Evolutionary conservation across 2,888 invertebrate species (phyloP).

Genomic region (Drosophila leonis): DNA sequence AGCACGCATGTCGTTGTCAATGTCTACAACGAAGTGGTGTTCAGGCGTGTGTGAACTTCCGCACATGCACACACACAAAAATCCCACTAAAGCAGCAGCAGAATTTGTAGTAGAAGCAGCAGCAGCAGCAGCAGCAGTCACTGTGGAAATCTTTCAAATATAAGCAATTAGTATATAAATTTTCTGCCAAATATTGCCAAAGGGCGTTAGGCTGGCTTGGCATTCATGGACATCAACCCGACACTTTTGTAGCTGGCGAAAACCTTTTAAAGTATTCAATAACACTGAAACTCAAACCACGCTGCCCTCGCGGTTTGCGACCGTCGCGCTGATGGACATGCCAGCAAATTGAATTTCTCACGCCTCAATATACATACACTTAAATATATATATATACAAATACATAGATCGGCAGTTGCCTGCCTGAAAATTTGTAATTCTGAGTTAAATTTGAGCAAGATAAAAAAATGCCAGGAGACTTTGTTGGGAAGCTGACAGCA

Average conservation of each 20-base stretch:
- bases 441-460: slow-evolving; percentile 19
- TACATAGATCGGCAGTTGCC: slow-evolving; percentile 15
- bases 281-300: slow-evolving; percentile 68
- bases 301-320: slow-evolving; percentile 13
- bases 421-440: slow-evolving; percentile 37
- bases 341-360: slow-evolving; percentile 71
- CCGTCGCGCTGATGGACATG: slow-evolving; percentile 61
- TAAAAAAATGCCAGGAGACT: slow-evolving; percentile 49
- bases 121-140: slow-evolving; percentile 6
- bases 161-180: slow-evolving; percentile 67
- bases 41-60: slow-evolving; percentile 77
- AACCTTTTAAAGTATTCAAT: slow-evolving; percentile 81
- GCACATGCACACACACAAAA: slow-evolving; percentile 64
- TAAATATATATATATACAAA: neutral
- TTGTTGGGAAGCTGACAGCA: slow-evolving; percentile 29
- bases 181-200: slow-evolving; percentile 23
- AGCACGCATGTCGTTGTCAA: slow-evolving; percentile 54
- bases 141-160: slow-evolving; percentile 52
- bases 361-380: slow-evolving; percentile 29
- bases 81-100: slow-evolving; percentile 9
- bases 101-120: neutral
- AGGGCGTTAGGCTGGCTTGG: slow-evolving; percentile 1
- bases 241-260: slow-evolving; percentile 45
- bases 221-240: slow-evolving; percentile 58
- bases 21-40: slow-evolving; percentile 60